Evolutionary conservation across 1,140 invertebrate genomes (phyloP), one percentile per base, ranked within the genome.

Genomic region (Drosophila ficusphila): DNA sequence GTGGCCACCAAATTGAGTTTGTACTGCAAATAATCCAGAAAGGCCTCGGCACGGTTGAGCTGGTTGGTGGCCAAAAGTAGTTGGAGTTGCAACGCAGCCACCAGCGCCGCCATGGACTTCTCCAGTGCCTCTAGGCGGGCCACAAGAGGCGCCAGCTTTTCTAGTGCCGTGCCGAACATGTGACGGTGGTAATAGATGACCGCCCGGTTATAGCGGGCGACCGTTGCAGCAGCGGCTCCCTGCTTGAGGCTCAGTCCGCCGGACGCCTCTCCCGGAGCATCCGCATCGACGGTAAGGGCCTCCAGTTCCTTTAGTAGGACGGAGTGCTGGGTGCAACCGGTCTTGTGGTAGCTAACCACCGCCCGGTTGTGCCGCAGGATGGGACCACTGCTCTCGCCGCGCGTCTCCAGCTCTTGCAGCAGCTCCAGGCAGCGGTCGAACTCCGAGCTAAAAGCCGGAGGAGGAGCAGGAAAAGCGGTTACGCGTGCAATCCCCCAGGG

Each of bases 201-300:
- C 1, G 97, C 96, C 82, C 97, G 96, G 90, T 97, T 98, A 89
- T 96, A 98, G 42, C 94, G 93, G 14, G 94, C 91, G 78, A 95
- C 92, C 0, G 93, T 74, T 8, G 71, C 68, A 0, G 68, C 74
- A 4, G 72, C 79, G 14, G 82, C 73, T 0, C 52, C 72, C 19
- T 79, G 61, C 54, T 90, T 88, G 9, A 90, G 42, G 9, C 56
- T 52, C 4, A 81, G 29, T 2, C 56, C 60, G 27, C 64, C 36
- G 25, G 38, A 48, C 2, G 42, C 44, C 6, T 39, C 36, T 2
- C 58, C 46, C 12, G 58, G 18, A 0, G 38, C n/a, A 27, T 71
- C 82, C 4, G 39, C 49, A 25, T 79, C 78, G 6, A 34, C 19
- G 4, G 49, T 60, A 5, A 78, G 53, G 8, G 82, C 44, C 7